phyloP scores from a whole-genome alignment of 2,888 invertebrate species.

The Pachydiplax longipennis region DNA sequence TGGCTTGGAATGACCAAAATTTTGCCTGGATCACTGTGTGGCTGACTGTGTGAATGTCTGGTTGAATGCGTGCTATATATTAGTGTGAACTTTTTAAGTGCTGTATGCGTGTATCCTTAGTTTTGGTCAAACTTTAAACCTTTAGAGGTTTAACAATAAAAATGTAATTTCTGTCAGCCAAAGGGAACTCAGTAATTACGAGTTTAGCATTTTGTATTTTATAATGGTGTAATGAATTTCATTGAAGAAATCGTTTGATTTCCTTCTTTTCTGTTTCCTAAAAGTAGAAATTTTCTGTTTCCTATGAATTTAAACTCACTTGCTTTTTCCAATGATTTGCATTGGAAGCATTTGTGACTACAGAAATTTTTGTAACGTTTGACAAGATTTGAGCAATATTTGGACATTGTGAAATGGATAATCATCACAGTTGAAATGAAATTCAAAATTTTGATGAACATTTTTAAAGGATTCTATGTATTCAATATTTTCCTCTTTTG shows the following conservation, averaged over 20 bases:
- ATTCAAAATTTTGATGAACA: too few species aligned
- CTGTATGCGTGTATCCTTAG: neutral
- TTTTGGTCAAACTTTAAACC: neutral
- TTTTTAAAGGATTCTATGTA: too few species aligned
- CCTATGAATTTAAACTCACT: neutral
- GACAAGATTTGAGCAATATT: too few species aligned
- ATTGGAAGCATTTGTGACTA: too few species aligned
- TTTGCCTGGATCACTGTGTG: neutral
- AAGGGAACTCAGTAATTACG: neutral
- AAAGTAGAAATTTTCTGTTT: neutral
- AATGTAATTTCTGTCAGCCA: neutral
- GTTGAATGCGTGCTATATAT: neutral
- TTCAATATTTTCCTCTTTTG: too few species aligned
- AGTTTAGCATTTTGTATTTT: slow-evolving; percentile 4
- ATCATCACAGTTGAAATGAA: too few species aligned
- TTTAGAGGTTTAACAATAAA: neutral
- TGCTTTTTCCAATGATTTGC: too few species aligned
- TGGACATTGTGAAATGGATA: too few species aligned
- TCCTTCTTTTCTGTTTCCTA: too few species aligned
- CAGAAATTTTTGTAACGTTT: too few species aligned
- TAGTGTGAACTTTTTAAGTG: neutral
- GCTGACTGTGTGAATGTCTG: neutral
- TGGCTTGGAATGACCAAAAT: neutral
- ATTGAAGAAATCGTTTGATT: neutral
- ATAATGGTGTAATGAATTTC: slow-evolving; percentile 12